These are phyloP conservation scores for Lapara coniferarum DNA, from an alignment of 2,888 invertebrate species.

Conservation along the genomic window DNA sequence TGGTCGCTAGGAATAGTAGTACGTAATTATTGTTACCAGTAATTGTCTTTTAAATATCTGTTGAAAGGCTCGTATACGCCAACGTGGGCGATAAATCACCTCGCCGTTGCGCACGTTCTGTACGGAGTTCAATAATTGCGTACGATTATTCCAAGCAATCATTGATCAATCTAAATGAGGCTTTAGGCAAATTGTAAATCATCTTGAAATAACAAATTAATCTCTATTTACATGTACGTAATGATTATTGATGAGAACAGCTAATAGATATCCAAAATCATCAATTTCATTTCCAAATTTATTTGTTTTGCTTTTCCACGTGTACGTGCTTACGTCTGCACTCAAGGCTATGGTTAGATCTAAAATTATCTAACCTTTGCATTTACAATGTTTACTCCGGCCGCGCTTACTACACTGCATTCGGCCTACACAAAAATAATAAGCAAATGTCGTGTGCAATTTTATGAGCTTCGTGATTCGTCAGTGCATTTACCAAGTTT, in stretches of 20 bases:
- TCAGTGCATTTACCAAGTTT: not conserved
- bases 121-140: too few species aligned
- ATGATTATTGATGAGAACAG: too few species aligned
- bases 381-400: slow-evolving; percentile 39
- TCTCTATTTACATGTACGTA: too few species aligned
- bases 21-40: too few species aligned
- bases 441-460: not conserved
- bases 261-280: not conserved
- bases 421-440: slow-evolving; percentile 8
- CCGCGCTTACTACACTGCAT: slow-evolving; percentile 27
- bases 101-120: too few species aligned
- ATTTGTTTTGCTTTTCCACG: slow-evolving; percentile 28
- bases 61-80: not conserved
- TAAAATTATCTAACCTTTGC: slow-evolving; percentile 43
- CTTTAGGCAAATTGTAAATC: too few species aligned
- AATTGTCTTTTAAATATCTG: not conserved
- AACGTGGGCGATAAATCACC: too few species aligned
- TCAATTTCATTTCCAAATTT: not conserved
- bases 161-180: too few species aligned
- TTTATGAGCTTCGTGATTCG: not conserved
- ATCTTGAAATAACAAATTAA: too few species aligned
- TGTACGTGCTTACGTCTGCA: slow-evolving; percentile 27
- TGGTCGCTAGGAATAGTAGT: too few species aligned
- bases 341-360: slow-evolving; percentile 40
- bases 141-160: too few species aligned